phyloP scores from a whole-genome alignment of 2,888 invertebrate species.

The Ephialtes manifestator region DNA sequence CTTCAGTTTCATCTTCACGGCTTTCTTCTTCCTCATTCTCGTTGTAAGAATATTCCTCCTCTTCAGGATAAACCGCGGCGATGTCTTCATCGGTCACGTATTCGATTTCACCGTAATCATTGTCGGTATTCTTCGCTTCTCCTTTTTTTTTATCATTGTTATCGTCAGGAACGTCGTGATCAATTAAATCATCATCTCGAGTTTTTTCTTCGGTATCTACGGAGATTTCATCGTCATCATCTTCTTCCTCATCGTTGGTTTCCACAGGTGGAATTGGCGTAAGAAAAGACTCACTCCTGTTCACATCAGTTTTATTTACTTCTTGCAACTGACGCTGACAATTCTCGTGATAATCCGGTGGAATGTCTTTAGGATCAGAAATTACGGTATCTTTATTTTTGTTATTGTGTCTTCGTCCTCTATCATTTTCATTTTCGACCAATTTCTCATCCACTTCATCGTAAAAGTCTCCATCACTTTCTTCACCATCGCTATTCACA shows the following conservation, averaged over 20 bases:
- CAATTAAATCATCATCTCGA: neutral
- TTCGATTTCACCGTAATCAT: slow-evolving; percentile 51
- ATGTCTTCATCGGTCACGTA: slow-evolving; percentile 42
- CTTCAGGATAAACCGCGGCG: slow-evolving; percentile 34
- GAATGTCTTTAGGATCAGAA: slow-evolving; percentile 41
- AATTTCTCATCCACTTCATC: slow-evolving; percentile 9
- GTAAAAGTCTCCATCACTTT: slow-evolving; percentile 13
- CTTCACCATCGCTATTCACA: slow-evolving; percentile 45
- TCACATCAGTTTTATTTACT: neutral
- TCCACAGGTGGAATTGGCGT: slow-evolving; percentile 52
- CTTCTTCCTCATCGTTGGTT: slow-evolving; percentile 35
- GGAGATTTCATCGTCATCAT: slow-evolving; percentile 42
- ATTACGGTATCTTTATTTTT: slow-evolving; percentile 20
- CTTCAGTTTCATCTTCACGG: slow-evolving; percentile 22
- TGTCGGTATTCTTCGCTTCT: slow-evolving; percentile 10
- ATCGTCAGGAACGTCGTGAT: slow-evolving; percentile 1
- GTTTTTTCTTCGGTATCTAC: slow-evolving; percentile 23
- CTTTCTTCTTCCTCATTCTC: slow-evolving; percentile 19
- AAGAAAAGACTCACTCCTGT: neutral
- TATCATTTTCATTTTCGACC: neutral
- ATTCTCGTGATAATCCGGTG: slow-evolving; percentile 64
- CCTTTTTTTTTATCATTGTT: neutral
- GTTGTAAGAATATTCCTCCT: slow-evolving; percentile 9
- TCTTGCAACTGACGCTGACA: slow-evolving; percentile 56
- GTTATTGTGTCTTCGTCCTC: slow-evolving; percentile 25